phyloP scores from a whole-genome alignment of 2,797 vertebrate genomes.

The Merluccius polli region DNA sequence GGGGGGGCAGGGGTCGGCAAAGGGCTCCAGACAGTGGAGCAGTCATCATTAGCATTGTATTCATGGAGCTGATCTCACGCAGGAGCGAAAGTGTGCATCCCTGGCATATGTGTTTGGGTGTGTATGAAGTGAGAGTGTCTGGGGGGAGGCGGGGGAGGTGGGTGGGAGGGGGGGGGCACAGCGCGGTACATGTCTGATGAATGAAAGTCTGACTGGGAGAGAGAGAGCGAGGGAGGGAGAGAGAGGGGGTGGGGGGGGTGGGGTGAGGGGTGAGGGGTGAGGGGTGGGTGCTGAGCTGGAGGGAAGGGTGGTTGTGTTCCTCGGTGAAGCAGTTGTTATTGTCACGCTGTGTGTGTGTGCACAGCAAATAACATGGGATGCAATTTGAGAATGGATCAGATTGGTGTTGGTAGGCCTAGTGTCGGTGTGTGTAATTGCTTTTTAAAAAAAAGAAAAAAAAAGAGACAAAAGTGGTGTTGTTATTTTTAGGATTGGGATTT shows the following conservation, averaged over 20 bases:
- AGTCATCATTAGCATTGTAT: constrained; percentile 71
- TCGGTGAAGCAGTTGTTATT: constrained; percentile 47
- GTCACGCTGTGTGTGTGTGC: constrained; percentile 31
- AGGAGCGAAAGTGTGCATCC: constrained; percentile 56
- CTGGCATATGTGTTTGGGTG: constrained; percentile 39
- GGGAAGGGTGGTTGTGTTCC: constrained; percentile 24
- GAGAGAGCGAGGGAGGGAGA: not conserved
- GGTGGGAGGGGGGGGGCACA: not conserved
- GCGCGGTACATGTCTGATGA: constrained; percentile 6
- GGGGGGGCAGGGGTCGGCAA: constrained; percentile 34
- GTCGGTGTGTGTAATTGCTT: not conserved
- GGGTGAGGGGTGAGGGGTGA: constrained; percentile 25
- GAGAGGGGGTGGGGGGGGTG: constrained; percentile 37
- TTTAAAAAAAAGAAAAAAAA: too few relatives aligned
- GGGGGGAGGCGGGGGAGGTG: constrained; percentile 31
- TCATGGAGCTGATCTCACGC: constrained; percentile 60
- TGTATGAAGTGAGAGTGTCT: constrained; percentile 49
- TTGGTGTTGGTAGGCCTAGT: not conserved
- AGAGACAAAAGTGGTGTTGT: not conserved
- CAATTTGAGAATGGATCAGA: constrained; percentile 31
- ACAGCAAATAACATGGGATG: constrained; percentile 28
- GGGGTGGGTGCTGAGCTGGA: constrained; percentile 40
- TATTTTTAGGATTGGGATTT: not conserved
- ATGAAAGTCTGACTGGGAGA: constrained; percentile 54
- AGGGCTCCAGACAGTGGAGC: constrained; percentile 61